Conservation (phyloP, 1,140 invertebrate species). For the Coenobita brevimanus region DNA sequence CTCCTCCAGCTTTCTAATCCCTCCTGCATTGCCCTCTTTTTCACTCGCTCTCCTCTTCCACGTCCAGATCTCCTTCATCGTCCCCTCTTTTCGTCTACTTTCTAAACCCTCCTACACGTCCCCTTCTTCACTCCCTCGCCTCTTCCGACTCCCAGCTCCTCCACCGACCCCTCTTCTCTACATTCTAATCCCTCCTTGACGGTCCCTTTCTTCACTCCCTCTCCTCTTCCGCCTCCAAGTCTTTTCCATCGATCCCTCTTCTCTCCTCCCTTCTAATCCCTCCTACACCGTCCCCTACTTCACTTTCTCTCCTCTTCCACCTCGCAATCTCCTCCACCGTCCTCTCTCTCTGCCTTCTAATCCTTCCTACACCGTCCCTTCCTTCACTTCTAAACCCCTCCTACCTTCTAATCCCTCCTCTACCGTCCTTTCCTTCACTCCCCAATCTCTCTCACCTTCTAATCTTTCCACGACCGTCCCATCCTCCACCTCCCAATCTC, state of each 20-base stretch:
- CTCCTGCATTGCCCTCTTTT: too few relatives aligned
- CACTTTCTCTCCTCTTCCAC: neutral
- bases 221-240: neutral
- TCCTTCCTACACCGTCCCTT: neutral
- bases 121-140: neutral
- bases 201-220: neutral
- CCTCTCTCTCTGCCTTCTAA: neutral
- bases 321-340: neutral
- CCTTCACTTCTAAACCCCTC: too few relatives aligned
- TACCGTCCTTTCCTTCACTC: too few relatives aligned
- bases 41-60: neutral
- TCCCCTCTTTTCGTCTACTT: neutral
- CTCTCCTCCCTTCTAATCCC: neutral
- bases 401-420: too few relatives aligned
- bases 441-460: too few relatives aligned
- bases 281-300: neutral
- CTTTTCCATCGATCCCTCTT: too few relatives aligned
- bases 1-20: too few relatives aligned
- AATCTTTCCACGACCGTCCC: too few relatives aligned
- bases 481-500: too few relatives aligned
- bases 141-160: neutral
- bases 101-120: neutral
- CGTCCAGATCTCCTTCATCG: neutral
- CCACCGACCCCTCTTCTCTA: constrained; percentile 11
- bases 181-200: too few relatives aligned